Evolutionary conservation across 1,140 invertebrate genomes (phyloP), one percentile per base, ranked within the genome.

Genomic region (Ceratina calcarata): DNA sequence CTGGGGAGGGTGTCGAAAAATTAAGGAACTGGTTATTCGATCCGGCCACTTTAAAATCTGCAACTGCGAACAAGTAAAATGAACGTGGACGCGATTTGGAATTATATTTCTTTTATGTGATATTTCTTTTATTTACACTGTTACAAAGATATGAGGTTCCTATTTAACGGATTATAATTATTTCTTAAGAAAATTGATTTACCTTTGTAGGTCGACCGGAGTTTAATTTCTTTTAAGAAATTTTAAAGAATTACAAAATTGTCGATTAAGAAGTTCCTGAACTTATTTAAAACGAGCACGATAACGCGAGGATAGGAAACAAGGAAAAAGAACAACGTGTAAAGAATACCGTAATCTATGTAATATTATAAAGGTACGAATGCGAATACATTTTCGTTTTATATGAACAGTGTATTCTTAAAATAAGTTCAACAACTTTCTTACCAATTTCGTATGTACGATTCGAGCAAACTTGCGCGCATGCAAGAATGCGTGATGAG

Each of bases 1-100:
- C 93, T 3, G 95, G 95, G 20, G 94, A 95, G 85, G 97, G 97
- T 8, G 89, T 96, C 3, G 94, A 95, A 62, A 92, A 94, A 79
- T 93, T 97, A 70, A 92, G 95, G 60, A 91, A 95, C 32, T 96
- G 95, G 94, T 89, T 96, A 22, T 90, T 91, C 37, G 86, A 90
- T 76, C 84, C 85, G 3, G 82, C 84, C n/a, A 89, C 84, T 2
- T 70, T 91, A 20, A 86, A 82, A 60, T 68, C 71, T n/a, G 75
- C 78, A n/a, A 69, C 79, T 20, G 62, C 74, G 10, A 87, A 86
- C 24, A 87, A 79, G 61, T 81, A 66, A 32, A 71, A 57, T 65
- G n/a, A 32, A 16, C n/a, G 32, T 49, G 55, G 18, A 4, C 37
- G 37, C n/a, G 55, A 57, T 24, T 4, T 16, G 61, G 6, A 16